These are phyloP conservation scores for Danaus plexippus DNA, from an alignment of 1,140 invertebrate genomes.

Conservation along the genomic window DNA sequence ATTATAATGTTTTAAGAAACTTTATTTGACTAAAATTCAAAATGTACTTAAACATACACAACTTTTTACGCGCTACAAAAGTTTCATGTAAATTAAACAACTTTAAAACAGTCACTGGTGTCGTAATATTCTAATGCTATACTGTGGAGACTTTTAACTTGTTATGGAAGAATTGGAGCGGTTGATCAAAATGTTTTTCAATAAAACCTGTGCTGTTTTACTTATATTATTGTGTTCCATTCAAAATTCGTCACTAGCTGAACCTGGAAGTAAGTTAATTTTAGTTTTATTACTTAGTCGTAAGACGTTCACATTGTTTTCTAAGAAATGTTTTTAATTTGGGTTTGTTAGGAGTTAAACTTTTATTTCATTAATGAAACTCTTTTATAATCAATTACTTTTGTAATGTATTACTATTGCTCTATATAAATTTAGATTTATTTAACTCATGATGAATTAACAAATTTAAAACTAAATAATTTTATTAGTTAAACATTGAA, in stretches of 20 bases:
- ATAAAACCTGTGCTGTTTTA: conserved; percentile 32
- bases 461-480: no score
- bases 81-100: conserved; percentile 1
- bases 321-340: no score
- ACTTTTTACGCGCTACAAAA: conserved; percentile 5
- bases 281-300: neutral
- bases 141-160: conserved; percentile 26
- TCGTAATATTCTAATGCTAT: conserved; percentile 19
- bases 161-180: conserved; percentile 63
- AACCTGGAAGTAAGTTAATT: conserved; percentile 26
- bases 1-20: conserved; percentile 52
- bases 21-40: conserved; percentile 51
- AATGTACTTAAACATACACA: conserved; percentile 17
- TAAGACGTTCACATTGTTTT: no score
- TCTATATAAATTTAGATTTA: no score
- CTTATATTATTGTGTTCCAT: conserved; percentile 32
- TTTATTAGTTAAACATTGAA: no score
- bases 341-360: no score
- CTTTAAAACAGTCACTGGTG: conserved; percentile 9
- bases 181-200: conserved; percentile 48
- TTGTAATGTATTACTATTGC: no score
- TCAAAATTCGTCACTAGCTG: conserved; percentile 31
- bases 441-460: no score
- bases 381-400: no score
- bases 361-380: no score